Evolutionary conservation across 2,113 vertebrate genomes (phyloP).

Genomic region (Mus spicilegus): DNA sequence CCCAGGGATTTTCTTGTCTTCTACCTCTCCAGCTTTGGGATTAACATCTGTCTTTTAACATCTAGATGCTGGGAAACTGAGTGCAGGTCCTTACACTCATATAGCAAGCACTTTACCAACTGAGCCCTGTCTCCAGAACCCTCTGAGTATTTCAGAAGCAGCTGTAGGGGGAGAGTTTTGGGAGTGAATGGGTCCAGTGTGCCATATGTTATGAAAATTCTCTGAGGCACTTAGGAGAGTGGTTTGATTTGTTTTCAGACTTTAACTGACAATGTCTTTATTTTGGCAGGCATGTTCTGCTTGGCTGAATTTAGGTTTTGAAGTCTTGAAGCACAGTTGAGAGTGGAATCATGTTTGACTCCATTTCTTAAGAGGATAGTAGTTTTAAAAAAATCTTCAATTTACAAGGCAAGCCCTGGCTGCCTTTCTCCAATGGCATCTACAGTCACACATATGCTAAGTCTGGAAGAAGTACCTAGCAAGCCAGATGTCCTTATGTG

Average conservation of each 20-base stretch:
- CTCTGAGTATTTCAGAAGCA: constrained; percentile 19
- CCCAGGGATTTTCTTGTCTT: background rate
- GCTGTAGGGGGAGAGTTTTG: background rate
- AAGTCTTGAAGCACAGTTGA: constrained; percentile 37
- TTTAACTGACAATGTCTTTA: background rate
- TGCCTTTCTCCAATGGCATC: background rate
- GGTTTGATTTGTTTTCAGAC: constrained; percentile 26
- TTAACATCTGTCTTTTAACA: background rate
- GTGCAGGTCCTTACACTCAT: background rate
- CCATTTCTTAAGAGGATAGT: constrained; percentile 22
- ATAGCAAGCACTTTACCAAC: background rate
- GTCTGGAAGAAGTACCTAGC: background rate
- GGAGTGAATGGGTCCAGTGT: background rate
- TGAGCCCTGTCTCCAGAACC: background rate
- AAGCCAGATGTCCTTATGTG: background rate
- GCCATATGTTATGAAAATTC: background rate
- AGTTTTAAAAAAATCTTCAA: background rate
- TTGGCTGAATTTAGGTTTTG: background rate
- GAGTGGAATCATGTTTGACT: background rate
- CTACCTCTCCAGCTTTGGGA: background rate
- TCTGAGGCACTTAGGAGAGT: background rate
- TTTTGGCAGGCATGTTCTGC: constrained; percentile 11
- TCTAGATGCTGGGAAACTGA: background rate
- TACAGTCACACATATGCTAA: background rate
- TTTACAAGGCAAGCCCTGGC: background rate